Base-by-base conservation (phyloP, 2,888 invertebrate genomes). In the Pseudanteris insignis region DNA sequence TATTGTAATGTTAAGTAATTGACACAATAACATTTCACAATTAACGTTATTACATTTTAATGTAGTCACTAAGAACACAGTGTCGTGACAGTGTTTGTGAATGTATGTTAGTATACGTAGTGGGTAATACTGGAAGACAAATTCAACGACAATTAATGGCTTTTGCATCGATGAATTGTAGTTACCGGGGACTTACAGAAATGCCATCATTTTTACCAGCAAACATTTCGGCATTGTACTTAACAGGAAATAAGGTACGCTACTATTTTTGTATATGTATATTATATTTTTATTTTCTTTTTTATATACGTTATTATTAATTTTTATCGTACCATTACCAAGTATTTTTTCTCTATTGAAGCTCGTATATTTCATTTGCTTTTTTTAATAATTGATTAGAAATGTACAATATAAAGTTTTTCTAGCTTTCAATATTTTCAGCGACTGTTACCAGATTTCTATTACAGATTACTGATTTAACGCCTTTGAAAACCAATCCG, bases 171-270 rank as follows among this genome's bases (percentile, higher is more conserved):
- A 88, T 89, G 24, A 86, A 90, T 77, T 91, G 91, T 72, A 84
- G 86, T 7, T 69, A 81, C 29, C 81, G 83, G 40, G 82, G 81
- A 24, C 77, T 90, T 32, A 81, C 77, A 1, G 79, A 82, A 30
- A 83, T 90, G 46, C 90, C 90, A 0, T 67, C 77, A 7, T 81
- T 81, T 2, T 77, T 91, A 12, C 90, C 90, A 0, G 82, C 83
- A 0, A 85, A 86, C 69, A 87, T 89, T 5, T 88, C 87, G 11
- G 86, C 86, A 0, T 80, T 90, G 2, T 83, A 84, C 29, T 81
- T 90, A 2, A 84, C 86, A 70, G 84, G 85, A 65, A 91, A 91
- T 75, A 82, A 86, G 84, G 88, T 88, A 81, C n/a, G n/a, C n/a
- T n/a, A n/a, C n/a, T n/a, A n/a, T n/a, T n/a, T n/a, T n/a, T n/a